Conservation (phyloP, 2,113 vertebrate species). For the Parus major region DNA sequence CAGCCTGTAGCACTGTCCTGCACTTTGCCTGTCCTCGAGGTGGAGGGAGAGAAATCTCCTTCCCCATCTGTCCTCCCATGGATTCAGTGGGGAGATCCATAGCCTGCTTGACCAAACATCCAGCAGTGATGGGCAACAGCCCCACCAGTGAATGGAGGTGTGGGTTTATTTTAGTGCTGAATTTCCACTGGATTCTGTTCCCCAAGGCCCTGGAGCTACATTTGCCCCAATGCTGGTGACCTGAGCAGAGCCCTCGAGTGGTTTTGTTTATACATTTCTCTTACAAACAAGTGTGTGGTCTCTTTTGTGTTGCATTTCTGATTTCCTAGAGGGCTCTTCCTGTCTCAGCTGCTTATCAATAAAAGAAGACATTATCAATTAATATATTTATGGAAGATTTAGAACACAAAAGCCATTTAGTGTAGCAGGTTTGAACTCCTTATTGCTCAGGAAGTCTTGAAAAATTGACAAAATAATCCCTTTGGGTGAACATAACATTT, state of each 20-base stretch:
- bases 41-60: not conserved
- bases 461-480: not conserved
- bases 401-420: not conserved
- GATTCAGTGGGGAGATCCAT: not conserved
- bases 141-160: not conserved
- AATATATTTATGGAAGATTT: not conserved
- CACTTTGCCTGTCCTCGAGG: not conserved
- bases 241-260: not conserved
- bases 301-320: not conserved
- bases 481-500: not conserved
- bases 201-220: not conserved
- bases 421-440: not conserved
- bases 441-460: not conserved
- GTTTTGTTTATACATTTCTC: not conserved
- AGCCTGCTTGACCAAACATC: not conserved
- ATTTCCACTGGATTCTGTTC: not conserved
- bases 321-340: not conserved
- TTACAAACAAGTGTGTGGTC: not conserved
- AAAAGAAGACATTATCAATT: not conserved
- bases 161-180: not conserved
- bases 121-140: not conserved
- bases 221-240: not conserved
- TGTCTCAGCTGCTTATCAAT: not conserved
- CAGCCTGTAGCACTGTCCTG: not conserved
- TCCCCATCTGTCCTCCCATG: fast-evolving